Evolutionary conservation across 2,797 vertebrate species (phyloP).

Genomic region (Lagocephalus sceleratus): DNA sequence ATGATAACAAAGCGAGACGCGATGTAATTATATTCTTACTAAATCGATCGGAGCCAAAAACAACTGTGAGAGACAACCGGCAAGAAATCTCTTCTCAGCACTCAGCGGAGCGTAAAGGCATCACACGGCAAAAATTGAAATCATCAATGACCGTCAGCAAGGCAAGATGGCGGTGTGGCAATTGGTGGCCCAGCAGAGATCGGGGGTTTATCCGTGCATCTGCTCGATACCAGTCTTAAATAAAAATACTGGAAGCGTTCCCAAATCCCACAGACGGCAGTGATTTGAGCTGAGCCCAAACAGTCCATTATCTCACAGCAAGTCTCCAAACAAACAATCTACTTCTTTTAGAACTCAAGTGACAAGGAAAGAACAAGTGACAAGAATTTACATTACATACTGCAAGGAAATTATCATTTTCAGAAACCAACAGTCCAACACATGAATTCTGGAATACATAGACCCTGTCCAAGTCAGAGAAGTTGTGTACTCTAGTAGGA

Average conservation of each 20-base stretch:
- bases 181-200: slow-evolving; percentile 54
- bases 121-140: slow-evolving; percentile 62
- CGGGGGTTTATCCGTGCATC: slow-evolving; percentile 56
- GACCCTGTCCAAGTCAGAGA: neutral
- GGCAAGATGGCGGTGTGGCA: slow-evolving; percentile 32
- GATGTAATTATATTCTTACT: slow-evolving; percentile 69
- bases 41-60: slow-evolving; percentile 68
- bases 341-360: slow-evolving; percentile 26
- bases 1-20: slow-evolving; percentile 55
- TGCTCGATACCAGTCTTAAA: slow-evolving; percentile 50
- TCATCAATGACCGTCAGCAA: slow-evolving; percentile 68
- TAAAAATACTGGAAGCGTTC: slow-evolving; percentile 55
- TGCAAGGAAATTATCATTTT: too few relatives aligned
- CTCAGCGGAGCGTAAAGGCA: slow-evolving; percentile 42
- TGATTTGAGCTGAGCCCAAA: slow-evolving; percentile 20
- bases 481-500: neutral
- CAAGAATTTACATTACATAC: neutral
- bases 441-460: neutral
- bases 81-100: slow-evolving; percentile 63
- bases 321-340: slow-evolving; percentile 26
- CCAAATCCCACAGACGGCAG: slow-evolving; percentile 32
- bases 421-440: too few relatives aligned
- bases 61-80: slow-evolving; percentile 60
- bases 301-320: slow-evolving; percentile 47
- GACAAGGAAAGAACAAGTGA: neutral